Evolutionary conservation across 2,797 vertebrate genomes (phyloP).

Genomic region (Cyprinodon diabolis): DNA sequence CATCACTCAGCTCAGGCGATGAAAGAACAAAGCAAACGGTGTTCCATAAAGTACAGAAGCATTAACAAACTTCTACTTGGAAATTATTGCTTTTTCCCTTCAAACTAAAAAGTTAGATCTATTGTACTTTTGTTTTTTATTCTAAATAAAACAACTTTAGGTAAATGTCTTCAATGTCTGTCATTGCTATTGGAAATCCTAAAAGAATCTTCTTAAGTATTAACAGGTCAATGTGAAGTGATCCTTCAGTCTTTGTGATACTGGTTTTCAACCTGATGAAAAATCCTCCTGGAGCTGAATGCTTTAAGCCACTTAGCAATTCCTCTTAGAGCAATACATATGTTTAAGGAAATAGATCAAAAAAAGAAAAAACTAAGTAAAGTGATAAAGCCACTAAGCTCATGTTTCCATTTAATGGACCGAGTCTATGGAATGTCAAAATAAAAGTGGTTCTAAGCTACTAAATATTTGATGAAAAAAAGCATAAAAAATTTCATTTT

Average conservation of each 20-base stretch:
- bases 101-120: background rate
- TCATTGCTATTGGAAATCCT: background rate
- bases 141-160: background rate
- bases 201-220: background rate
- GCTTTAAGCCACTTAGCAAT: background rate
- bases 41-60: background rate
- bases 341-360: background rate
- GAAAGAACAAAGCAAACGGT: background rate
- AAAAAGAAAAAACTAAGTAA: background rate
- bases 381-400: background rate
- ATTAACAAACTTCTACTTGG: background rate
- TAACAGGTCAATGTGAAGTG: background rate
- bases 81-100: background rate
- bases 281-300: background rate
- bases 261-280: background rate
- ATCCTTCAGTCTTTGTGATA: background rate
- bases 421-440: background rate
- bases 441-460: background rate
- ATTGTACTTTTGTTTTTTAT: background rate
- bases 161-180: background rate
- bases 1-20: background rate
- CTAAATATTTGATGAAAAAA: background rate
- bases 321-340: background rate
- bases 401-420: background rate
- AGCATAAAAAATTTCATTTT: background rate